Evolutionary conservation across 2,888 invertebrate species (phyloP).

Genomic region (Suillia variegata): DNA sequence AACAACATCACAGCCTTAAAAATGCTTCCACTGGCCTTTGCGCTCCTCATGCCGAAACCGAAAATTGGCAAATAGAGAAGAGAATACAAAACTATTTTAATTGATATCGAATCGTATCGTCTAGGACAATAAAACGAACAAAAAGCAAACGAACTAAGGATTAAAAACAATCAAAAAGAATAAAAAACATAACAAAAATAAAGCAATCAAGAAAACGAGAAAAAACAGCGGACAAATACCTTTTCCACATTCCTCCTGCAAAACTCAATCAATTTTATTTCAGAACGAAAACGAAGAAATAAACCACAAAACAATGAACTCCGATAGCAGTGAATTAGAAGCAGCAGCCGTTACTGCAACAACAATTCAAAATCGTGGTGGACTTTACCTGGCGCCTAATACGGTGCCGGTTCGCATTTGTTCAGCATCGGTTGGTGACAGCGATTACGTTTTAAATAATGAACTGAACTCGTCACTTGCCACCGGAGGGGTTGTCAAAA

Average conservation of each 20-base stretch:
- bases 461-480: not conserved
- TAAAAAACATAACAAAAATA: not conserved
- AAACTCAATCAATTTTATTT: not conserved
- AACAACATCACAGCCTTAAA: not conserved
- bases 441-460: not conserved
- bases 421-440: not conserved
- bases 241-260: not conserved
- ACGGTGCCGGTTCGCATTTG: not conserved
- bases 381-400: constrained; percentile 23
- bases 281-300: not conserved
- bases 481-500: constrained; percentile 13
- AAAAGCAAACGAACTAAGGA: too few species aligned
- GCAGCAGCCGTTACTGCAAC: too few species aligned
- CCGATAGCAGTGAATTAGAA: constrained; percentile 31
- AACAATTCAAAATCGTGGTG: constrained; percentile 23
- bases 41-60: too few species aligned
- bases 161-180: not conserved
- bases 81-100: not conserved
- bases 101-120: not conserved
- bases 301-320: constrained; percentile 28
- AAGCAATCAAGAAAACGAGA: not conserved
- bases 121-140: not conserved
- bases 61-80: not conserved
- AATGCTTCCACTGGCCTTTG: not conserved
- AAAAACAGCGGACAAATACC: not conserved